A percentile compares a stretch with the other conserved stretches of the same genome.
Evolutionary conservation across 2,113 vertebrate species (phyloP).

Genomic region (Columbina picui): DNA sequence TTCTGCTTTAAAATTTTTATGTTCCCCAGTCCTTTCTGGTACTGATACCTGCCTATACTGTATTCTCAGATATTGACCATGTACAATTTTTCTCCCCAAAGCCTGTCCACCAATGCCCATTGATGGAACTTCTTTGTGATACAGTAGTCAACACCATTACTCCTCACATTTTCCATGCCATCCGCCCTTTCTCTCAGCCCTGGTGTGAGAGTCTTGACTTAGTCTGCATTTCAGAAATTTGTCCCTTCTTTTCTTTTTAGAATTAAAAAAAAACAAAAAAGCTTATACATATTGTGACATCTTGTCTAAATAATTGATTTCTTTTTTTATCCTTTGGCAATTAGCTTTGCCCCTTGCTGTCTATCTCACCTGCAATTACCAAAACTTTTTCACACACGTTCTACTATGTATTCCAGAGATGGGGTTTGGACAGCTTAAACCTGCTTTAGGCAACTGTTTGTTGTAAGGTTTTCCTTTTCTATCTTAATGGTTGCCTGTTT

Average conservation of each 20-base stretch:
- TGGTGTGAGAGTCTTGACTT: background rate
- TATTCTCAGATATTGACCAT: background rate
- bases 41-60: background rate
- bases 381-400: background rate
- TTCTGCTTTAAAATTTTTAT: background rate
- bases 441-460: background rate
- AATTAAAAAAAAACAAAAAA: background rate
- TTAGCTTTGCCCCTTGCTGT: background rate
- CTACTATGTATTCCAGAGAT: accelerated
- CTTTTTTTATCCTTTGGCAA: background rate
- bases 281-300: background rate
- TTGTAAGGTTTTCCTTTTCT: background rate
- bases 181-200: background rate
- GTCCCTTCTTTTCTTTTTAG: background rate
- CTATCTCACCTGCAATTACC: background rate
- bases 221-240: background rate
- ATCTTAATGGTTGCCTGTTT: background rate
- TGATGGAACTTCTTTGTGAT: background rate
- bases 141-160: background rate
- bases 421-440: background rate
- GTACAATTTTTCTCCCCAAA: background rate
- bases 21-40: background rate
- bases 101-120: background rate
- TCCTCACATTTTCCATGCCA: background rate
- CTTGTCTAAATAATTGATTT: background rate